Evolutionary conservation across 2,888 invertebrate species (phyloP).

Genomic region (Drosophila phalerata): DNA sequence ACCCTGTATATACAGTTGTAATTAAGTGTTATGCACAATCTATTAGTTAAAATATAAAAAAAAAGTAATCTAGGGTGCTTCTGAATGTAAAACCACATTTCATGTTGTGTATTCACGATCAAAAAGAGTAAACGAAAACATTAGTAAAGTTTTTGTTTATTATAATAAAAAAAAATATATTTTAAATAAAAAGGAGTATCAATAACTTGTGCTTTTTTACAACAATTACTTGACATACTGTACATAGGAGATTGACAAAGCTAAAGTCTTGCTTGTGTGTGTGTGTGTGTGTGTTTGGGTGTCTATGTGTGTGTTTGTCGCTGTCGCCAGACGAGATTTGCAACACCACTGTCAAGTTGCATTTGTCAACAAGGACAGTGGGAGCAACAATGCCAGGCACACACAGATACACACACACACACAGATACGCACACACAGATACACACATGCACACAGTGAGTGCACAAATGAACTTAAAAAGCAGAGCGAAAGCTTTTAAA

Average conservation of each 20-base stretch:
- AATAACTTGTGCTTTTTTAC: not conserved
- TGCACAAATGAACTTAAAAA: constrained; percentile 81
- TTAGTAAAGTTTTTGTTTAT: no score
- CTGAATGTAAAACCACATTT: no score
- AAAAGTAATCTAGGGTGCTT: no score
- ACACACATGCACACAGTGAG: constrained; percentile 49
- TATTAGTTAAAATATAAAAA: no score
- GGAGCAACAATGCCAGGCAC: constrained; percentile 42
- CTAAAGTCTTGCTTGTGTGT: constrained; percentile 42
- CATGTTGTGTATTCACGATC: no score
- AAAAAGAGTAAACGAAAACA: no score
- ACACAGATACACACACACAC: constrained; percentile 17
- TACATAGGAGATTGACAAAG: not conserved
- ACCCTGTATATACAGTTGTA: no score
- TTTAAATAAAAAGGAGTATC: no score
- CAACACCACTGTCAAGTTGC: constrained; percentile 80
- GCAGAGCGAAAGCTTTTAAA: constrained; percentile 85
- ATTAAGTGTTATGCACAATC: no score
- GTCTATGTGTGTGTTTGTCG: constrained; percentile 31
- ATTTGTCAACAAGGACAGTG: constrained; percentile 76
- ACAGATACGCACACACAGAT: constrained; percentile 16
- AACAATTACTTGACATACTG: not conserved
- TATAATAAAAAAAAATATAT: no score
- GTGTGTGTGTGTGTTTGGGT: constrained; percentile 37
- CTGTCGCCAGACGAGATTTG: constrained; percentile 74